Evolutionary conservation across 2,888 invertebrate genomes (phyloP), one percentile per base, ranked within the genome.

Genomic region (Cataglyphis albicans): DNA sequence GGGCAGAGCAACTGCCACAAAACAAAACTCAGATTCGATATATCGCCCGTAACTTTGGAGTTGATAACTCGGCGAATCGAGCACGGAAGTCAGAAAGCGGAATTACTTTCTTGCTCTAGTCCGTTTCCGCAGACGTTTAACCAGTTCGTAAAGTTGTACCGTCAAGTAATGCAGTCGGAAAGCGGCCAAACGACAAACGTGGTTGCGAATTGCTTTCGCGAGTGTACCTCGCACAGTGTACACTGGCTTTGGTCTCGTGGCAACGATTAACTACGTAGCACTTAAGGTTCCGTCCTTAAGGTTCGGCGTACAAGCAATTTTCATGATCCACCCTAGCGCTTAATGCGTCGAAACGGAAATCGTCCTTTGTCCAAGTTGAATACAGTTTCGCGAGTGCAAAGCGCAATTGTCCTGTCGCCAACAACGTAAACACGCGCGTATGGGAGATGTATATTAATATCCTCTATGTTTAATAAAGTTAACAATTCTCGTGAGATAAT

Each of bases 91-190:
- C 55, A 41, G 81, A 81, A 55, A 74, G 52, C 63, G 81, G 63
- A 72, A 81, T 64, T 81, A 81, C 61, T 74, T 81, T 74, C 74
- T 38, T 15, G 63, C 74, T 81, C 52, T 21, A 38, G 41, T 38
- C 38, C 48, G 63, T 55, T 74, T 64, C 75, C 63, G 74, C 52
- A 63, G 38, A 48, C 41, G 81, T 64, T 74, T 4, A 29, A 15
- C 38, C 52, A 52, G 52, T 74, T 52, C 63, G 63, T 74, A 52
- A 74, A 74, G 63, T 74, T 81, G 48, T 38, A 25, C 38, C 38
- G 73, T 41, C 35, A 18, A 44, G 44, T 70, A 59, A 70, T 32
- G 59, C 70, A 78, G n/a, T 38, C 63, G 63, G 41, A 52, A 81
- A 55, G 78, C 59, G 41, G 44, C 44, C 59, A 32, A 35, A 48